These are phyloP conservation scores for Cryptomyrus ogoouensis DNA, from an alignment of 2,113 vertebrate species.

Conservation along the genomic window DNA sequence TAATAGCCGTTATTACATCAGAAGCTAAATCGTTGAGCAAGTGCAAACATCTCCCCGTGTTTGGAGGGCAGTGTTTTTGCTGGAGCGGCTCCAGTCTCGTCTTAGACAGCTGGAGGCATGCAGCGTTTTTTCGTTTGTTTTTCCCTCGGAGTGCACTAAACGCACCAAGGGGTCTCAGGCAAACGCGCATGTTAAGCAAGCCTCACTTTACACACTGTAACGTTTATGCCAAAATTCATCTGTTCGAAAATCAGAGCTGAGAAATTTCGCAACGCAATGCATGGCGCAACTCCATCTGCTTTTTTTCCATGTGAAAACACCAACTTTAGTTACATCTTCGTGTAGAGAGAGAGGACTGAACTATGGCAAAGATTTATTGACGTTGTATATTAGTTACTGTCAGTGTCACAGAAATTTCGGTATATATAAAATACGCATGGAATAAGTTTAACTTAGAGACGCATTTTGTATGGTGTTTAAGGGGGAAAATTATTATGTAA, in stretches of 20 bases:
- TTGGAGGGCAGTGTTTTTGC: slow-evolving; percentile 49
- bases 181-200: not conserved
- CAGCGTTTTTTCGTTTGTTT: not conserved
- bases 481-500: not conserved
- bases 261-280: not conserved
- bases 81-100: slow-evolving; percentile 31
- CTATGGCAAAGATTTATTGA: not conserved
- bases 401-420: not conserved
- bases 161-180: not conserved
- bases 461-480: not conserved
- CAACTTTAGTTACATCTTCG: not conserved
- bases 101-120: not conserved
- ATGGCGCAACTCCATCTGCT: not conserved
- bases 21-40: slow-evolving; percentile 59
- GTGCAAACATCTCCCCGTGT: slow-evolving; percentile 58
- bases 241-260: not conserved
- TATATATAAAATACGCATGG: not conserved
- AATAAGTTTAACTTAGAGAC: not conserved
- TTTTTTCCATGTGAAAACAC: not conserved
- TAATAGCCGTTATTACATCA: slow-evolving; percentile 63
- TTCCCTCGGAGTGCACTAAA: not conserved
- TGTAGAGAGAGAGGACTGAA: not conserved
- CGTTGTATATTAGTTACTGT: not conserved
- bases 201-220: not conserved
- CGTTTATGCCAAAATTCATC: not conserved